Conservation (phyloP, 2,888 invertebrate species). For the Alviniconcha strummeri region DNA sequence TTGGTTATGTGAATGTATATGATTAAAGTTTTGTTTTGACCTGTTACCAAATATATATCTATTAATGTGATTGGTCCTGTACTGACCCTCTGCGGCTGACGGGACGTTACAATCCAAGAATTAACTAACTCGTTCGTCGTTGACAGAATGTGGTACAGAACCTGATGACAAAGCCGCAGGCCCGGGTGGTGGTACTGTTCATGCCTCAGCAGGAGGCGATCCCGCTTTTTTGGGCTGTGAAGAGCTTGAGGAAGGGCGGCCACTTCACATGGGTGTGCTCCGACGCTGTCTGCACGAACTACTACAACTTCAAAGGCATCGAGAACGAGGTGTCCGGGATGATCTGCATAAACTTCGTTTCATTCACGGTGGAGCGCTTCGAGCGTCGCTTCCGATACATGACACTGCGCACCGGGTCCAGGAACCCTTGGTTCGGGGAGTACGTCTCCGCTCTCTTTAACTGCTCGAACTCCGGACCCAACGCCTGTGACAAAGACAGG, state of each 20-base stretch:
- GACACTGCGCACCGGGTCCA: neutral
- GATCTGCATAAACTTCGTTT: conserved; percentile 1
- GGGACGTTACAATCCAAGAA: no score
- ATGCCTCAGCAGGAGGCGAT: neutral
- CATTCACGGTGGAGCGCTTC: conserved; percentile 17
- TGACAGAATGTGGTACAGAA: neutral
- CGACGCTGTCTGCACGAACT: neutral
- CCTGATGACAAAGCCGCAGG: neutral
- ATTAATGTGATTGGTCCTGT: no score
- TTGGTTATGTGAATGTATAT: no score
- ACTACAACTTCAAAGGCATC: neutral
- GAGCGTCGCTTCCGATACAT: conserved; percentile 9
- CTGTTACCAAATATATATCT: no score
- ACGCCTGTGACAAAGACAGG: neutral
- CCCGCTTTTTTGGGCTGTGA: neutral
- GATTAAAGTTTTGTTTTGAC: no score
- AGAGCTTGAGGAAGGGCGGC: neutral
- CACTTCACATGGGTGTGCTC: conserved; percentile 7
- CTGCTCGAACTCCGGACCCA: neutral
- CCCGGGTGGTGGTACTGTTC: conserved; percentile 15
- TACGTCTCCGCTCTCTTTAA: neutral
- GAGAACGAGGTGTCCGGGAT: neutral
- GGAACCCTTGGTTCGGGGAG: conserved; percentile 30
- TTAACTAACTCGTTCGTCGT: no score
- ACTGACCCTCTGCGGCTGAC: no score